A percentile compares a stretch with the other conserved stretches of the same genome.
Conservation (phyloP, 1,140 invertebrate genomes). For the Zaprionus davidi region DNA sequence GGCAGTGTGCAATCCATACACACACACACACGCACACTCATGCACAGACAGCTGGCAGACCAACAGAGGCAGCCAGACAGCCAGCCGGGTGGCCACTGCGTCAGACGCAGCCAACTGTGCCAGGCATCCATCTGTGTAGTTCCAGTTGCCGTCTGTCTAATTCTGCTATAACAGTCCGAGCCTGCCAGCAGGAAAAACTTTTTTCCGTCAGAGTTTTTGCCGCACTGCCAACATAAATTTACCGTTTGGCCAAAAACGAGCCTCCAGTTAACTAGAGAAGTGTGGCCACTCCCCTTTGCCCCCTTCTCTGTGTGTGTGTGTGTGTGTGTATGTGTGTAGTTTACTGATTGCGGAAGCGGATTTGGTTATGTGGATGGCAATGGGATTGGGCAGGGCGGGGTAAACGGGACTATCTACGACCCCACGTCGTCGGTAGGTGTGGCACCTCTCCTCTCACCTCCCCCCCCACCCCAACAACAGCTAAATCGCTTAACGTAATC, state of each 20-base stretch:
- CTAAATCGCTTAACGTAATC: conserved; percentile 80
- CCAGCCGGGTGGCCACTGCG: conserved; percentile 41
- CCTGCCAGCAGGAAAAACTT: conserved; percentile 36
- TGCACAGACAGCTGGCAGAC: not conserved
- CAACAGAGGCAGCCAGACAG: conserved; percentile 23
- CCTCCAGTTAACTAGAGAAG: conserved; percentile 67
- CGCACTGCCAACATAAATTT: conserved; percentile 75
- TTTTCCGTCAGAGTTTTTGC: conserved; percentile 61
- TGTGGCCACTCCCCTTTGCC: not conserved
- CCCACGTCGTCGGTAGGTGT: not conserved
- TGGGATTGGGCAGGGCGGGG: conserved; percentile 1
- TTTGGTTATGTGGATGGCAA: conserved; percentile 77
- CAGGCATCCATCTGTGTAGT: conserved; percentile 79
- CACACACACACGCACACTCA: conserved; percentile 20
- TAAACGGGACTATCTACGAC: not conserved
- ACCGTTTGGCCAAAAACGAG: conserved; percentile 75
- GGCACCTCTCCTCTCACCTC: not conserved
- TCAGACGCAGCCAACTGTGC: conserved; percentile 73
- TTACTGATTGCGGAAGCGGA: conserved; percentile 82
- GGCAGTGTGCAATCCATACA: conserved; percentile 69
- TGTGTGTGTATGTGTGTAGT: conserved; percentile 73
- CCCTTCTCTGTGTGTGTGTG: conserved; percentile 28
- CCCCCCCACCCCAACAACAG: not conserved
- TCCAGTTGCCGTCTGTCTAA: conserved; percentile 73
- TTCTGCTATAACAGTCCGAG: conserved; percentile 71